Percentiles rank a stretch among this genome's conserved stretches.
Evolutionary conservation across 2,113 vertebrate species (phyloP).

Genomic region (Clarias magur): DNA sequence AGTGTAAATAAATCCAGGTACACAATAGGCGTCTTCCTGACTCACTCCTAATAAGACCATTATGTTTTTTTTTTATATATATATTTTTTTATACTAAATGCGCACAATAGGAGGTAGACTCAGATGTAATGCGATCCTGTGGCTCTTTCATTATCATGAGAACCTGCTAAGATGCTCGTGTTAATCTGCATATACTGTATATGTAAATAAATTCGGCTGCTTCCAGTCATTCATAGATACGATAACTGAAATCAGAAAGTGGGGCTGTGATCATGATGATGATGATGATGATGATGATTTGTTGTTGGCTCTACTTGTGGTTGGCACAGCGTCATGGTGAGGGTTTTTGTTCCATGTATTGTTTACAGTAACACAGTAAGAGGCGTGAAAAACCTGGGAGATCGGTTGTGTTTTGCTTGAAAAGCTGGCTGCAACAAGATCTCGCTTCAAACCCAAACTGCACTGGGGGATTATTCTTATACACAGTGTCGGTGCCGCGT

Average conservation of each 20-base stretch:
- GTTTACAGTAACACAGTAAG: slow-evolving; percentile 7
- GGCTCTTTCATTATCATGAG: neutral
- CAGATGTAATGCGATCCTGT: neutral
- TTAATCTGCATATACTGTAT: neutral
- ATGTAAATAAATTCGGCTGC: neutral
- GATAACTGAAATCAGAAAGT: neutral
- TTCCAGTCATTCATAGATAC: neutral
- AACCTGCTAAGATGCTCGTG: neutral
- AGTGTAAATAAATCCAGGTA: neutral
- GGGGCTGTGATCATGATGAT: neutral
- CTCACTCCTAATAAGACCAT: neutral
- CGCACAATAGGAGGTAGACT: slow-evolving; percentile 12
- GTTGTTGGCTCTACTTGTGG: neutral
- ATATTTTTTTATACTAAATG: neutral
- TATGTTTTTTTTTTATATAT: neutral
- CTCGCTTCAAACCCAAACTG: neutral
- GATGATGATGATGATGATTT: neutral
- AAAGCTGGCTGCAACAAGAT: slow-evolving; percentile 20
- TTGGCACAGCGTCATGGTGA: too few species aligned
- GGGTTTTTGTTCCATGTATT: neutral
- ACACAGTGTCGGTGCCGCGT: slow-evolving; percentile 12
- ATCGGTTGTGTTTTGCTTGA: slow-evolving; percentile 8
- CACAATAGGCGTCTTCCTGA: neutral
- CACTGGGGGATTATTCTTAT: slow-evolving; percentile 18
- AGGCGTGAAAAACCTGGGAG: neutral